Evolutionary conservation across 1,140 invertebrate species (phyloP).

Genomic region (Planococcus citri): DNA sequence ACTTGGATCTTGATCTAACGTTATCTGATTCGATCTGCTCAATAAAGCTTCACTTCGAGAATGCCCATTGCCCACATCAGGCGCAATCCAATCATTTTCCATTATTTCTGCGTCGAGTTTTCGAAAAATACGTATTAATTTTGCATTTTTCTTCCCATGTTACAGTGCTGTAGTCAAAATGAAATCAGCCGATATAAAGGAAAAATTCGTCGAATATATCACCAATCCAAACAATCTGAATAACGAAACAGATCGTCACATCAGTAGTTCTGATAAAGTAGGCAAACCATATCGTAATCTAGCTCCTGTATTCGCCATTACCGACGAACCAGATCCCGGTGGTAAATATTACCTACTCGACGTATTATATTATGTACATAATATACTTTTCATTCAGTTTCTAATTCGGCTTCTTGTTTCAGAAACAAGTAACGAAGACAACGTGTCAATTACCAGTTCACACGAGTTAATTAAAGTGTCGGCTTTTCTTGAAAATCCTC

Average conservation of each 20-base stretch:
- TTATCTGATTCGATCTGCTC: too few species aligned
- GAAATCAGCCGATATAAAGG: conserved; percentile 86
- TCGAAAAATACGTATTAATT: not conserved
- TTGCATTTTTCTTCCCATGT: not conserved
- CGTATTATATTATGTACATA: not conserved
- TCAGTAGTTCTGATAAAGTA: conserved; percentile 62
- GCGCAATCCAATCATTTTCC: too few species aligned
- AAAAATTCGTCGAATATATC: conserved; percentile 87
- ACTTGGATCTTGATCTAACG: too few species aligned
- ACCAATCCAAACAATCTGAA: conserved; percentile 57
- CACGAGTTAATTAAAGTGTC: conserved; percentile 54
- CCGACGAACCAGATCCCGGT: conserved; percentile 49
- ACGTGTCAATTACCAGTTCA: not conserved
- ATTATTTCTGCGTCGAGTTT: too few species aligned
- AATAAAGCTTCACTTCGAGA: too few species aligned
- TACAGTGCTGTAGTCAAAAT: conserved; percentile 42
- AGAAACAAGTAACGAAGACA: not conserved
- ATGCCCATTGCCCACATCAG: too few species aligned
- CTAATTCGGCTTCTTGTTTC: not conserved
- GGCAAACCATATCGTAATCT: conserved; percentile 82
- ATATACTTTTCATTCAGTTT: not conserved
- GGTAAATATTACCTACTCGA: not conserved
- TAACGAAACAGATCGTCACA: conserved; percentile 51
- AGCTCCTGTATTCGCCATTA: conserved; percentile 87
- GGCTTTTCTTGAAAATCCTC: conserved; percentile 68